Conservation (phyloP, 1,140 invertebrate genomes). For the Apocrypta bakeri region DNA sequence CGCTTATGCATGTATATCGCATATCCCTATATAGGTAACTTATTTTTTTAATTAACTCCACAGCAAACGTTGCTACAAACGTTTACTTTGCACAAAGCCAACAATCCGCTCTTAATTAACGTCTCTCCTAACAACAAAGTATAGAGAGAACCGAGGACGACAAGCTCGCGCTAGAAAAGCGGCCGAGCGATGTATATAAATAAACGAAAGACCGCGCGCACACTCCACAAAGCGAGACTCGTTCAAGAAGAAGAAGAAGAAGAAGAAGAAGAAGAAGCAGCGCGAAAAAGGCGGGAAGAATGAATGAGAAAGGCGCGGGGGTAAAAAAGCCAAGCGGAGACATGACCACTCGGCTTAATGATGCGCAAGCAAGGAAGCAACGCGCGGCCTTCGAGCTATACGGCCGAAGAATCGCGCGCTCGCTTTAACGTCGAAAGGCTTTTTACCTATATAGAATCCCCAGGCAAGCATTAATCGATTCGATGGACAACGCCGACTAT, state of each 20-base stretch:
- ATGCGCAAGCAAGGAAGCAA: constrained; percentile 62
- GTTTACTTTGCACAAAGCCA: neutral
- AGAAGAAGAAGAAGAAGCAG: constrained; percentile 51
- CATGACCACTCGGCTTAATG: constrained; percentile 70
- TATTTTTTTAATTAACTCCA: neutral
- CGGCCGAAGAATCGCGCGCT: constrained; percentile 20
- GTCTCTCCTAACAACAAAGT: neutral
- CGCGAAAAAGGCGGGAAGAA: constrained; percentile 51
- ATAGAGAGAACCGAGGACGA: constrained; percentile 54
- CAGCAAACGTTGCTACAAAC: neutral
- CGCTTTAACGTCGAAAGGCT: constrained; percentile 57
- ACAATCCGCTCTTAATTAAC: neutral
- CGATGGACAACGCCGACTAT: constrained; percentile 50
- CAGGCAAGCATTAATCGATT: constrained; percentile 56
- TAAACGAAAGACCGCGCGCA: neutral
- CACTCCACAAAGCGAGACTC: constrained; percentile 8
- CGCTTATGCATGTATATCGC: no score
- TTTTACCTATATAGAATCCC: constrained; percentile 47
- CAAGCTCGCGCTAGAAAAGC: constrained; percentile 40
- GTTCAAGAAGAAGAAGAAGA: neutral
- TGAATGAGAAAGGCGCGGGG: constrained; percentile 34
- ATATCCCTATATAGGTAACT: no score
- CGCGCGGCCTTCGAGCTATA: constrained; percentile 32
- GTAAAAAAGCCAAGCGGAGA: constrained; percentile 53
- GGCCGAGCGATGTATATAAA: constrained; percentile 21